Percentiles rank a stretch among this genome's conserved stretches.
These are phyloP conservation scores for Amphipyra tragopoginis DNA, from an alignment of 2,888 invertebrate species.

Conservation along the genomic window DNA sequence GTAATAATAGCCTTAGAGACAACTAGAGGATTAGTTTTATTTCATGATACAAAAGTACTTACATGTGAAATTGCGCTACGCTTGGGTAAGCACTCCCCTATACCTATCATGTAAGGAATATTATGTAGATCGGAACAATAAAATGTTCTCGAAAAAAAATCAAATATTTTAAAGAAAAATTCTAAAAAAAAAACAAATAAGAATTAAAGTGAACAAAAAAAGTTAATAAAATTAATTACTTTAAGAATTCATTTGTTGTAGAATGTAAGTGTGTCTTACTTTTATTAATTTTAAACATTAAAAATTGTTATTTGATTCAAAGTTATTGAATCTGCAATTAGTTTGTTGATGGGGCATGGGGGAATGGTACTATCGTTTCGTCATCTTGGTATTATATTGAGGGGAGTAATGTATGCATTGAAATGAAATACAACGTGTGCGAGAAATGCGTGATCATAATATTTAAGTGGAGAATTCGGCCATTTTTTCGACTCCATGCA, in stretches of 20 bases:
- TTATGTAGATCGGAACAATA: conserved; percentile 52
- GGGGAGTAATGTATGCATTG: background rate
- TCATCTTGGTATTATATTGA: conserved; percentile 44
- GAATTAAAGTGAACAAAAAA: conserved; percentile 75
- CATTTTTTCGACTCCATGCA: too few relatives aligned
- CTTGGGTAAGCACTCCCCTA: conserved; percentile 39
- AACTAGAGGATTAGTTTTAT: conserved; percentile 3
- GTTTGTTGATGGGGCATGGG: conserved; percentile 47
- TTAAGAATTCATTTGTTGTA: conserved; percentile 72
- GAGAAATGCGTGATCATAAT: too few relatives aligned
- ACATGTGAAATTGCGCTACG: conserved; percentile 42
- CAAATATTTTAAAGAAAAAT: conserved; percentile 67
- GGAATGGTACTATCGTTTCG: conserved; percentile 39
- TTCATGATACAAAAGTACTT: conserved; percentile 45
- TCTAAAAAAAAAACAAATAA: conserved; percentile 75
- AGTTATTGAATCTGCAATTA: conserved; percentile 28
- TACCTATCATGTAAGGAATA: conserved; percentile 50
- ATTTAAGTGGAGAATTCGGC: too few relatives aligned
- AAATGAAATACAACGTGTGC: background rate
- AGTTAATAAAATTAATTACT: conserved; percentile 59
- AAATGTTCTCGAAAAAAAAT: conserved; percentile 56
- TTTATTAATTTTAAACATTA: conserved; percentile 34
- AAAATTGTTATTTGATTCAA: conserved; percentile 45
- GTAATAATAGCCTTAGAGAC: conserved; percentile 11
- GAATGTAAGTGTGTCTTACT: conserved; percentile 63